These are phyloP conservation scores for Agrochola litura DNA, from an alignment of 2,888 invertebrate species.

Conservation along the genomic window DNA sequence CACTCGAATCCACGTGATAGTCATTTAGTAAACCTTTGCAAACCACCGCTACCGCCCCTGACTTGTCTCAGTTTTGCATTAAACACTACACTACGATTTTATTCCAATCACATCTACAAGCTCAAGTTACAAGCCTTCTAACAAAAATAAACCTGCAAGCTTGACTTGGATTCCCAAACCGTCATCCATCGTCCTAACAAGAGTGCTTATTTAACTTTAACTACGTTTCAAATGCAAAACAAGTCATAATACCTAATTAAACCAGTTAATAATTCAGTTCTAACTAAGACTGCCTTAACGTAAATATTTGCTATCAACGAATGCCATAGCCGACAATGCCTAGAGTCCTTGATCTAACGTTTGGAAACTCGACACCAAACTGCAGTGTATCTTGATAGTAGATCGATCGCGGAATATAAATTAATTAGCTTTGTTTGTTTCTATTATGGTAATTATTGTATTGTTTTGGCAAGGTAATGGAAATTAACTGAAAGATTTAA, in stretches of 20 bases:
- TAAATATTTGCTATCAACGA: slow-evolving; percentile 60
- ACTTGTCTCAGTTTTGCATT: background rate
- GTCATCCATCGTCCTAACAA: slow-evolving; percentile 41
- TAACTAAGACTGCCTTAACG: slow-evolving; percentile 43
- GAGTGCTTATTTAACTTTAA: slow-evolving; percentile 37
- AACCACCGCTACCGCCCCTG: background rate
- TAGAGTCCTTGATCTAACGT: slow-evolving; percentile 59
- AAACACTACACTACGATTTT: background rate
- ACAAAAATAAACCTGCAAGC: slow-evolving; percentile 6
- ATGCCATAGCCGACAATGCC: slow-evolving; percentile 51
- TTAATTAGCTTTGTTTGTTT: slow-evolving; percentile 67
- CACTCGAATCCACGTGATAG: no score
- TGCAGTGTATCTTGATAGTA: slow-evolving; percentile 57
- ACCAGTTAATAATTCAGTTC: slow-evolving; percentile 60
- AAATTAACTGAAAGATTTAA: slow-evolving; percentile 42
- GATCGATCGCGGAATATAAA: slow-evolving; percentile 61
- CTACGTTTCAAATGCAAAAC: slow-evolving; percentile 34
- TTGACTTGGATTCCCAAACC: background rate
- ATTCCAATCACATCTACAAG: background rate
- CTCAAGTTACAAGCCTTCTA: slow-evolving; percentile 1
- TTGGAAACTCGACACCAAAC: slow-evolving; percentile 53
- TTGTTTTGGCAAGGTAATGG: slow-evolving; percentile 49
- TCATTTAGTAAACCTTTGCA: background rate
- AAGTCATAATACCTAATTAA: slow-evolving; percentile 60
- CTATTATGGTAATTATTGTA: slow-evolving; percentile 58